These are phyloP conservation scores for Drosophila navojoa DNA, from an alignment of 1,140 invertebrate genomes.

Conservation along the genomic window DNA sequence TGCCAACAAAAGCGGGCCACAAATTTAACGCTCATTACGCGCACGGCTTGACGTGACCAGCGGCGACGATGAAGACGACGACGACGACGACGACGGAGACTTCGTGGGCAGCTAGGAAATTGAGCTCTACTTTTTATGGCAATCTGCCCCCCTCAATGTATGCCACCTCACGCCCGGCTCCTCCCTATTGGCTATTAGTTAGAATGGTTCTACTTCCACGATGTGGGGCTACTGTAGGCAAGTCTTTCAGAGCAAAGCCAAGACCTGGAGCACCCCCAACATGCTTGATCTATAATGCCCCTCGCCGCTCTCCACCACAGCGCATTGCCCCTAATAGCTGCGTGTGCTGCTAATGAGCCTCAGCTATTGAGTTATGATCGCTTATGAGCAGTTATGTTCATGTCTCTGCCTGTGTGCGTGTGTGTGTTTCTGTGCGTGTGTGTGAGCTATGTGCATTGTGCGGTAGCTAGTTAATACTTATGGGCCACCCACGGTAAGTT, in stretches of 20 bases:
- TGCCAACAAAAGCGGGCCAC: conserved; percentile 57
- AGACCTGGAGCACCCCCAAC: conserved; percentile 20
- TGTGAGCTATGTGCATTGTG: conserved; percentile 12
- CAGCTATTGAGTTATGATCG: conserved; percentile 71
- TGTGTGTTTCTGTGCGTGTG: conserved; percentile 7
- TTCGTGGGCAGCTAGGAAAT: conserved; percentile 76
- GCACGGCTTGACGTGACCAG: conserved; percentile 72
- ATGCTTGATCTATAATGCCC: not conserved
- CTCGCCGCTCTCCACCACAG: conserved; percentile 4
- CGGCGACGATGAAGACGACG: conserved; percentile 43
- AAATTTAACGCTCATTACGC: conserved; percentile 80
- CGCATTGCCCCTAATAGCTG: conserved; percentile 23
- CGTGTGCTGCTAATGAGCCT: conserved; percentile 66
- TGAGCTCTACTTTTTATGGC: conserved; percentile 63
- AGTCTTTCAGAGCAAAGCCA: conserved; percentile 21
- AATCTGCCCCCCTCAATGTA: conserved; percentile 14
- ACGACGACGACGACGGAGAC: conserved; percentile 6
- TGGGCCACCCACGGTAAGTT: conserved; percentile 49
- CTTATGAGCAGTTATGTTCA: conserved; percentile 43
- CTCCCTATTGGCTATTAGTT: conserved; percentile 60
- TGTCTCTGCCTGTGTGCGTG: conserved; percentile 1
- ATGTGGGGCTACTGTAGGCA: conserved; percentile 70
- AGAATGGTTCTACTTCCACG: conserved; percentile 63
- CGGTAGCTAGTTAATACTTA: conserved; percentile 15
- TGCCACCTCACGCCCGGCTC: not conserved